phyloP scores from a whole-genome alignment of 64 coral and sea anemone species.

The Platygyra sinensis region DNA sequence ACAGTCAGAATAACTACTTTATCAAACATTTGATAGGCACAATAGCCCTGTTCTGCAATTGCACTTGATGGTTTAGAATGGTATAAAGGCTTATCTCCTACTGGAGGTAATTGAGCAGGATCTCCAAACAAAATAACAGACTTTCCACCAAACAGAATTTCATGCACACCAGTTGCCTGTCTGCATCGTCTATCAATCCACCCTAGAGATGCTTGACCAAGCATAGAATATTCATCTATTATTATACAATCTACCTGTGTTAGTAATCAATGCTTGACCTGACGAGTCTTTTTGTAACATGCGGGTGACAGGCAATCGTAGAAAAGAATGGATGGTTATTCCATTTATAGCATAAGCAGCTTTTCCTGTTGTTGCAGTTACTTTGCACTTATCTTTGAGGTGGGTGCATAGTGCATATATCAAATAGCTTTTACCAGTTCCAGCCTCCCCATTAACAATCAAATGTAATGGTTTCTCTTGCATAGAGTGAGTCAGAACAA shows the following conservation, averaged over 20 bases:
- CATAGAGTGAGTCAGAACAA: too few relatives aligned
- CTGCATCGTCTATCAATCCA: constrained; percentile 28
- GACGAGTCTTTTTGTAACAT: not conserved
- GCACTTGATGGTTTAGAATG: constrained; percentile 24
- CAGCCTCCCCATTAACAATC: too few relatives aligned
- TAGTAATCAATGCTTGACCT: constrained; percentile 2
- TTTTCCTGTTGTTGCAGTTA: too few relatives aligned
- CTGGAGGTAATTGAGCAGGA: too few relatives aligned
- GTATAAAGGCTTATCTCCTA: constrained; percentile 60
- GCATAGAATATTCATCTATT: constrained; percentile 42
- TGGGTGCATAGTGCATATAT: too few relatives aligned
- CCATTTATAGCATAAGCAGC: too few relatives aligned
- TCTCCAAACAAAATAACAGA: too few relatives aligned
- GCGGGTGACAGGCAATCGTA: too few relatives aligned
- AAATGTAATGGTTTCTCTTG: too few relatives aligned
- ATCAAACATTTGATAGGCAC: constrained; percentile 60
- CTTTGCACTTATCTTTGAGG: too few relatives aligned
- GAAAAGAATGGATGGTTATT: too few relatives aligned
- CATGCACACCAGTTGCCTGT: constrained; percentile 47
- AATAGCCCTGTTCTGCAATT: constrained; percentile 51
- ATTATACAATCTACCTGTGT: constrained; percentile 8
- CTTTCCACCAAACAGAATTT: constrained; percentile 14
- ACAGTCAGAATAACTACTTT: constrained; percentile 36
- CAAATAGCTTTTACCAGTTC: too few relatives aligned
- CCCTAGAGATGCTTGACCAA: not conserved